phyloP scores from a whole-genome alignment of 2,113 vertebrate genomes.

The Hipposideros armiger region DNA sequence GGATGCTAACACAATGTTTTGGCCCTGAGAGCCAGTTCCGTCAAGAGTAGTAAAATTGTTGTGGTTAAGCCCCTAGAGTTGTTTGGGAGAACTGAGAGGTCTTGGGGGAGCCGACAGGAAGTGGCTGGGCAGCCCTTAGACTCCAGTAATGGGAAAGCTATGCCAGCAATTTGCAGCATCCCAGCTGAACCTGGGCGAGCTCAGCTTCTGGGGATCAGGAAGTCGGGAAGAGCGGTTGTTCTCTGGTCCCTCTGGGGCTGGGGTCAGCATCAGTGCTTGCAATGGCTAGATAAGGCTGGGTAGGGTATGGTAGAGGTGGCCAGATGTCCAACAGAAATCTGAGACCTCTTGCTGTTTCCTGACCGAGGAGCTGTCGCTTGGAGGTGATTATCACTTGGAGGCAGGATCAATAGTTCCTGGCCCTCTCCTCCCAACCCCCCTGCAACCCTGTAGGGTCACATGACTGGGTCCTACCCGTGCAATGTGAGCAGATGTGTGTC shows the following conservation, averaged over 20 bases:
- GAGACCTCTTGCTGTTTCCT: neutral
- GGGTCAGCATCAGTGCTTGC: neutral
- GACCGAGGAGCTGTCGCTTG: neutral
- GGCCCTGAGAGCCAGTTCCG: neutral
- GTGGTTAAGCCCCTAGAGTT: conserved; percentile 23
- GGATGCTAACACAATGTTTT: neutral
- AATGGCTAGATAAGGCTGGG: too few species aligned
- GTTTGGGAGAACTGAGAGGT: neutral
- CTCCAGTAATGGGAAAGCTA: neutral
- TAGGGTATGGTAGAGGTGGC: neutral
- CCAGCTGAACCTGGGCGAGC: neutral
- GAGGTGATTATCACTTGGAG: neutral
- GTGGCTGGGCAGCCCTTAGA: neutral
- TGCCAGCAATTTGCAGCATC: neutral
- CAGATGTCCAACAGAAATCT: neutral
- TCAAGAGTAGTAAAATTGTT: neutral
- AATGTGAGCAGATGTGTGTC: neutral
- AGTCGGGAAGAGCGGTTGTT: neutral
- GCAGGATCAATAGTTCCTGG: neutral
- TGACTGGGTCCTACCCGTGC: neutral
- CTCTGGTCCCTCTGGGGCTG: neutral
- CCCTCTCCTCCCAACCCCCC: rapidly evolving
- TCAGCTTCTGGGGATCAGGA: neutral
- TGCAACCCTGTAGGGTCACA: neutral
- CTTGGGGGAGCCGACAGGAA: neutral